Evolutionary conservation across 2,888 invertebrate genomes (phyloP), one percentile per base, ranked within the genome.

Genomic region (Bombylius major): DNA sequence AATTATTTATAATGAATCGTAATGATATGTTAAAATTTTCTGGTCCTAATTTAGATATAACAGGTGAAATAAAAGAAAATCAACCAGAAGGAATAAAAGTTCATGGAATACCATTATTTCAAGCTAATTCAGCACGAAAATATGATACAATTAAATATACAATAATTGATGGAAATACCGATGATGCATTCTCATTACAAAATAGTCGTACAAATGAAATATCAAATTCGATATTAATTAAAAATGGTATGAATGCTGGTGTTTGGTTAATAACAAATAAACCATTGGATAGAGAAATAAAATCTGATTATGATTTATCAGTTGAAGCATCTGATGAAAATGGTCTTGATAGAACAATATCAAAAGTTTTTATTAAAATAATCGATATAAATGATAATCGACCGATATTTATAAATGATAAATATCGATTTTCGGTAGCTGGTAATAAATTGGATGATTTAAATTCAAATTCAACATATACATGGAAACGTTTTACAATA

Each of bases 301-400:
- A 83, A 56, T 77, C 81, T 46, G 75, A 78, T 46, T 92, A 93
- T 68, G 79, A 83, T 59, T 75, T 94, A 53, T 81, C 86, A 1
- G 78, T 95, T 53, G 86, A 87, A 68, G 93, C 92, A 0, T 83
- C 84, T 12, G 91, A 92, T 68, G 78, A 83, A 34, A 82, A 84
- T 63, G 89, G 86, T 48, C 81, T 89, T 51, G 91, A 90, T 71
- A 87, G 84, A 64, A 89, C 90, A 0, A 82, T 83, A 34, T 83
- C 90, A n/a, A 85, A 84, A 61, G 80, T 95, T 12, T 78, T 79
- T 50, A 79, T 96, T 46, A 80, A 81, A 31, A 81, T 97, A 34
- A 76, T 83, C 33, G 93, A 96, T 69, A 89, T 89, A 70, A 96
- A 96, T 70, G 96, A 96, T 72, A 95, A 96, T 71, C 83, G 86